Conservation (phyloP, 2,888 invertebrate species). For the Apodemia zela region DNA sequence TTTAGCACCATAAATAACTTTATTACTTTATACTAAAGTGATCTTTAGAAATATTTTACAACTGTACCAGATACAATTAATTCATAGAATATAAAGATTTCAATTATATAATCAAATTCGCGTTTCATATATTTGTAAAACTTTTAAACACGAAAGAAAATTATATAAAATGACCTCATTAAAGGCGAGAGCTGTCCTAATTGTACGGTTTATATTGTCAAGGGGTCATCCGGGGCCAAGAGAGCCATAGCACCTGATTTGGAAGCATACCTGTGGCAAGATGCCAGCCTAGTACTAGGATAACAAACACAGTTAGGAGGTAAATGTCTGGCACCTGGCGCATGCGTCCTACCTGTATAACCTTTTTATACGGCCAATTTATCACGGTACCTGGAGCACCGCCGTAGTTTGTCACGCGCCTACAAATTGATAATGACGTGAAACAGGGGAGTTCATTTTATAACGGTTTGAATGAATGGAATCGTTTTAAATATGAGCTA, state of each 20-base stretch:
- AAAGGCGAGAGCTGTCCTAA: slow-evolving; percentile 22
- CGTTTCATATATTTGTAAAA: no score
- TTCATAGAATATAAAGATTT: no score
- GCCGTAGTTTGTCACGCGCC: slow-evolving; percentile 31
- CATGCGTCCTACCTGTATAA: slow-evolving; percentile 72
- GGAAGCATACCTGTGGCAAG: slow-evolving; percentile 79
- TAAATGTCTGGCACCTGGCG: slow-evolving; percentile 57
- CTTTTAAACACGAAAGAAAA: no score
- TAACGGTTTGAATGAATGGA: slow-evolving; percentile 30
- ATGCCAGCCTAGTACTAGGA: slow-evolving; percentile 78
- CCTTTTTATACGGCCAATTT: slow-evolving; percentile 50
- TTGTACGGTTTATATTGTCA: slow-evolving; percentile 29
- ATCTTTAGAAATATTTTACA: no score
- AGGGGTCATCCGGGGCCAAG: slow-evolving; percentile 45
- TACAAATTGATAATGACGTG: slow-evolving; percentile 26
- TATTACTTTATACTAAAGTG: no score
- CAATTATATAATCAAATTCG: no score
- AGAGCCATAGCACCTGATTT: slow-evolving; percentile 59
- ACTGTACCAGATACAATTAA: no score
- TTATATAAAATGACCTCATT: neutral
- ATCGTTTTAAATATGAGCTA: slow-evolving; percentile 1
- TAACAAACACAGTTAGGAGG: slow-evolving; percentile 48
- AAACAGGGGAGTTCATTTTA: slow-evolving; percentile 38
- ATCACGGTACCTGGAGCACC: slow-evolving; percentile 38
- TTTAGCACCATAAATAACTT: no score